These are phyloP conservation scores for Nettapus auritus DNA, from an alignment of 2,113 vertebrate species.

Conservation along the genomic window DNA sequence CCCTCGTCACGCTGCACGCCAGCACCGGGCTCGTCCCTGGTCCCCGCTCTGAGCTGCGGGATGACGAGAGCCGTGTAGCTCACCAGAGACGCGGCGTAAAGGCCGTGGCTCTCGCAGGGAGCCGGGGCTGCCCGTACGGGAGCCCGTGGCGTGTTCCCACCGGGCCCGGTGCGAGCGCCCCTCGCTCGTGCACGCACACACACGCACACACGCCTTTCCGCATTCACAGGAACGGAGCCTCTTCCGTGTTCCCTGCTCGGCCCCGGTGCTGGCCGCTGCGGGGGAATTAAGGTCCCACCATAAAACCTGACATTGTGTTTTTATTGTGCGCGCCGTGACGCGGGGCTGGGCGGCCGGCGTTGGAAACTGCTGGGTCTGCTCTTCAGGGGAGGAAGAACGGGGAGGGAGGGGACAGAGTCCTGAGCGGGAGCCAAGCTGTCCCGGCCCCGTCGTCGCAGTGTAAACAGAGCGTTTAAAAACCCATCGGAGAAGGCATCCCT, in stretches of 20 bases:
- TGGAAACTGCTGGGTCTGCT: neutral
- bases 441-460: neutral
- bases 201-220: neutral
- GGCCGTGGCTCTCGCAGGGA: neutral
- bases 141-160: fast-evolving
- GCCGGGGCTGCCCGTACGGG: fast-evolving
- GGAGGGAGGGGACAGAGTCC: neutral
- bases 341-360: neutral
- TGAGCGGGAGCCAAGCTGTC: neutral
- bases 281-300: neutral
- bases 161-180: neutral
- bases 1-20: fast-evolving
- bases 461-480: neutral
- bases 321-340: neutral
- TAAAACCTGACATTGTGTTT: slow-evolving; percentile 50
- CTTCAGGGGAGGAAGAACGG: neutral
- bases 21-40: neutral
- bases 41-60: neutral
- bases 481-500: neutral
- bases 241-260: neutral
- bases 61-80: fast-evolving
- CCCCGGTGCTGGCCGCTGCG: neutral
- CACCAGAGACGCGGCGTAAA: fast-evolving
- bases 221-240: neutral
- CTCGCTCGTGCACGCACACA: neutral